These are phyloP conservation scores for Pheosia gnoma DNA, from an alignment of 2,888 invertebrate species.

Conservation along the genomic window DNA sequence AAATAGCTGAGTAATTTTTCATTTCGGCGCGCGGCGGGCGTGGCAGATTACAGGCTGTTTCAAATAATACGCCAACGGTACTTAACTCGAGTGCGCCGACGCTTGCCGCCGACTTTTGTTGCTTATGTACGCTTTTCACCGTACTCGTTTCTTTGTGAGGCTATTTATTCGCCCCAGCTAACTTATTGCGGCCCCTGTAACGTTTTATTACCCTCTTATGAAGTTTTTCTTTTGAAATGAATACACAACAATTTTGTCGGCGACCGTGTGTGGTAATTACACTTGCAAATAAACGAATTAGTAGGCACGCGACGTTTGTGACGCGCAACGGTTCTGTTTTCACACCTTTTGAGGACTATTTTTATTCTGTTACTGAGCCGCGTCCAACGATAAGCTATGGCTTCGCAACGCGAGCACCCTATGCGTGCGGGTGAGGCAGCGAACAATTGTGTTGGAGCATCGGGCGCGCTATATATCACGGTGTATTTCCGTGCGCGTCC, in stretches of 20 bases:
- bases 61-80: slow-evolving; percentile 77
- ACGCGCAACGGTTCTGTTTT: slow-evolving; percentile 29
- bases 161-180: slow-evolving; percentile 58
- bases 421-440: slow-evolving; percentile 51
- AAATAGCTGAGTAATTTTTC: slow-evolving; percentile 83
- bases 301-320: slow-evolving; percentile 26
- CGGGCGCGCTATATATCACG: slow-evolving; percentile 74
- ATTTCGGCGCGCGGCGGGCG: slow-evolving; percentile 80
- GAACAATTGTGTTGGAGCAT: slow-evolving; percentile 69
- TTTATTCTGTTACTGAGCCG: slow-evolving; percentile 9
- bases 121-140: slow-evolving; percentile 65
- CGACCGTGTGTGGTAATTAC: slow-evolving; percentile 46
- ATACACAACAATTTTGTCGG: slow-evolving; percentile 60
- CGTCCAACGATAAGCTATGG: slow-evolving; percentile 3
- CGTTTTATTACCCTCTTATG: slow-evolving; percentile 65
- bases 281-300: slow-evolving; percentile 51
- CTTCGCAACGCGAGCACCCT: slow-evolving; percentile 56
- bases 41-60: slow-evolving; percentile 81
- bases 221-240: slow-evolving; percentile 66
- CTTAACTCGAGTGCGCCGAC: slow-evolving; percentile 72
- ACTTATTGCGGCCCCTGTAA: slow-evolving; percentile 59
- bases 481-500: slow-evolving; percentile 76
- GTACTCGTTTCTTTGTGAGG: slow-evolving; percentile 62
- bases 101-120: slow-evolving; percentile 68
- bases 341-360: slow-evolving; percentile 11